phyloP scores from a whole-genome alignment of 2,888 invertebrate genomes.

The Drosophila cognata region DNA sequence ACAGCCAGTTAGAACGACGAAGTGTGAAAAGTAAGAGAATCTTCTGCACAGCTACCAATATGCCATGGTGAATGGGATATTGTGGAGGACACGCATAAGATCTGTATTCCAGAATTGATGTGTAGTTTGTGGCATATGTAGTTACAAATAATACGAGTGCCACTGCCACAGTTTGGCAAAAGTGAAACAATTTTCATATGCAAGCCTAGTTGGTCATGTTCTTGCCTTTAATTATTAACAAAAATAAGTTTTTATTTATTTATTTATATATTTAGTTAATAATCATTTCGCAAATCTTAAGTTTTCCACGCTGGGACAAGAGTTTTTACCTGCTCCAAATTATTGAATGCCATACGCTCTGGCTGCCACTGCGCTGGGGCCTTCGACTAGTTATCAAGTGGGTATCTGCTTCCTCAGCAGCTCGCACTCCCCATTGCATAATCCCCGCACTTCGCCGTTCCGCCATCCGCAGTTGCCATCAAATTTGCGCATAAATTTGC shows the following conservation, averaged over 20 bases:
- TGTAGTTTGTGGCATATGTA: no score
- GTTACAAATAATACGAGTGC: no score
- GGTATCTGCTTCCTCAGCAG: slow-evolving; percentile 2
- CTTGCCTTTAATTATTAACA: no score
- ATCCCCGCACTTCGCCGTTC: background rate
- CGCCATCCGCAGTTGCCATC: slow-evolving; percentile 64
- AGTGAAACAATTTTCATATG: no score
- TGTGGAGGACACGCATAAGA: no score
- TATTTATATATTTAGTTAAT: background rate
- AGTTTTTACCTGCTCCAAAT: background rate
- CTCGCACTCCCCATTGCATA: background rate
- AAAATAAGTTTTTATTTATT: background rate
- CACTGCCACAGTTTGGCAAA: no score
- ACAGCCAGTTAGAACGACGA: background rate
- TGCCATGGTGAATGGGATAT: background rate
- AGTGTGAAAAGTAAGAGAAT: background rate
- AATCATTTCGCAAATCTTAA: background rate
- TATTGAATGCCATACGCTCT: background rate
- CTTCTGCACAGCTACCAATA: background rate
- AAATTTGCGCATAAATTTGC: slow-evolving; percentile 78
- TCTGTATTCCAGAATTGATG: background rate
- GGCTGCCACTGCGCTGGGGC: slow-evolving; percentile 3
- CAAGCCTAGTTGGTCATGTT: no score
- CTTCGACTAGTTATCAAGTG: slow-evolving; percentile 20
- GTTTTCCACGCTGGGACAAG: background rate